phyloP scores from a whole-genome alignment of 2,113 vertebrate species.

The Gallinago jamesoni region DNA sequence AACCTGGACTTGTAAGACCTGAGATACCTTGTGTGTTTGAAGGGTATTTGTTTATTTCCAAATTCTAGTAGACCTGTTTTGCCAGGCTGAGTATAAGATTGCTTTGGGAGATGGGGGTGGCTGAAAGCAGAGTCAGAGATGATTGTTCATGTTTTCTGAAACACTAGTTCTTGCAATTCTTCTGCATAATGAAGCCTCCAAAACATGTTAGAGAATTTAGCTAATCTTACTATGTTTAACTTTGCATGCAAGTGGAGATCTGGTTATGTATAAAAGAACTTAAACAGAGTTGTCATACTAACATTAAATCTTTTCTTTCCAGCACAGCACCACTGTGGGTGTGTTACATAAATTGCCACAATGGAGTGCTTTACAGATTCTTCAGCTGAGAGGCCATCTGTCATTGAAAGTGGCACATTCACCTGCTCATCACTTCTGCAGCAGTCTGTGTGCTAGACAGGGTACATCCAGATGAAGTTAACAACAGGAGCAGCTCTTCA shows the following conservation, averaged over 20 bases:
- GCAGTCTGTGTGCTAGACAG: not conserved
- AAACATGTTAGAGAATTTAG: not conserved
- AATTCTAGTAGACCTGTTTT: not conserved
- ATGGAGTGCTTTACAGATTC: slow-evolving; percentile 2
- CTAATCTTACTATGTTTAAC: not conserved
- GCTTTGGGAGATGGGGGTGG: not conserved
- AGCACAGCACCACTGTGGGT: not conserved
- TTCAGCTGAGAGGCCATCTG: slow-evolving; percentile 25
- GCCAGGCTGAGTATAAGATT: not conserved
- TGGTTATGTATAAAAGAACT: not conserved
- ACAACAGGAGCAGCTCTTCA: not conserved
- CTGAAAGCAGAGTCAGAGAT: not conserved
- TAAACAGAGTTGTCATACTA: not conserved
- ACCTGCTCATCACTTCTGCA: slow-evolving; percentile 3
- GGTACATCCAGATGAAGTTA: not conserved
- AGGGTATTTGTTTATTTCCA: not conserved
- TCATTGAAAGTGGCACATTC: slow-evolving; percentile 8
- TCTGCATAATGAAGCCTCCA: not conserved
- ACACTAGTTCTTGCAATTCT: not conserved
- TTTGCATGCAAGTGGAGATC: not conserved
- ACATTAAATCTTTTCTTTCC: slow-evolving; percentile 7
- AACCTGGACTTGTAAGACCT: not conserved
- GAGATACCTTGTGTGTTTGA: not conserved
- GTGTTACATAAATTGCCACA: slow-evolving; percentile 50
- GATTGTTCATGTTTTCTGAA: not conserved